Base-by-base conservation (phyloP, 1,140 invertebrate species). In the Capitella teleta region DNA sequence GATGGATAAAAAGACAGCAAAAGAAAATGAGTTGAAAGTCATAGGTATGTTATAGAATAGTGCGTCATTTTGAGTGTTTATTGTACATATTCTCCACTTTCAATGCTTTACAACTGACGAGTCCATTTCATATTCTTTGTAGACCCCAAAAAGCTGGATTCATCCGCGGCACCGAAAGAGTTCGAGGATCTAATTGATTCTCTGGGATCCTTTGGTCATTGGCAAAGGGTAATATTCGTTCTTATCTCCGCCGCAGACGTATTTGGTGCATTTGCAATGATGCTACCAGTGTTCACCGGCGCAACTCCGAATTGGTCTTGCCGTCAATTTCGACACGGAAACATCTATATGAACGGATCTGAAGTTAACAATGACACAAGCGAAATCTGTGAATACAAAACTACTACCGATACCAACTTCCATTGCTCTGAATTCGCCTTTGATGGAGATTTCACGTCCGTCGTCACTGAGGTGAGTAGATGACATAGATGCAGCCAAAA, bases 171-270 rank as follows among this genome's bases (percentile, higher is more conserved):
- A n/a, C n/a, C n/a, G n/a, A n/a, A n/a, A n/a, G 42, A 44, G 10
- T 66, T 60, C 49, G 62, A 66, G 42, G 41, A 50, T 18, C 49
- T 66, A 28, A 37, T 66, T n/a, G 28, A 54, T 25, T 16, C 60
- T 18, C 51, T 64, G 24, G 52, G 61, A 4, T 55, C 56, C 10
- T 64, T 63, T 53, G 63, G 63, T 19, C 55, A 54, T 26, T 64
- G 52, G 30, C 63, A 66, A 50, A 43, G 53, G 5, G 32, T 56
- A 30, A 48, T 64, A 3, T 66, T 66, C 46, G 32, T 66, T 4
- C 47, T 64, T 5, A 59, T 64, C 2, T 63, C 58, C n/a, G 37
- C 60, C 30, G 60, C 62, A 55, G 63, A 66, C 28, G 59, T 57
- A 5, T 57, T 61, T 8, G 49, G 57, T 25, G 61, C 61, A 16